Conservation (phyloP, 2,113 vertebrate species). For the Anarrhichthys ocellatus region DNA sequence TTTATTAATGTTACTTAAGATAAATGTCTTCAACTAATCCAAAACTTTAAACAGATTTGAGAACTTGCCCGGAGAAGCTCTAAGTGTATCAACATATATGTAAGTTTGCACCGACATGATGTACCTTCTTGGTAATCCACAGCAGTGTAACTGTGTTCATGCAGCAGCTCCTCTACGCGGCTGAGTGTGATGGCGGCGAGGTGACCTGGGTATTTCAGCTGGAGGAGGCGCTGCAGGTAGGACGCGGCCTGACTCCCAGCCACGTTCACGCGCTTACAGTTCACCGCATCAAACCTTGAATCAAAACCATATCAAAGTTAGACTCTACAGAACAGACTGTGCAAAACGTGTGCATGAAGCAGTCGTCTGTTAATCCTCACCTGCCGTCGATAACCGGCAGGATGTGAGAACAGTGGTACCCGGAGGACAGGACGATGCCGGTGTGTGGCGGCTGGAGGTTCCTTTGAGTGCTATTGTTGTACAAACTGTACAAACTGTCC, state of each 20-base stretch:
- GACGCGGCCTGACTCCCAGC: conserved; percentile 92
- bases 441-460: conserved; percentile 76
- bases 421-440: conserved; percentile 92
- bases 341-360: neutral
- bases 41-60: neutral
- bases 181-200: conserved; percentile 92
- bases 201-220: conserved; percentile 96
- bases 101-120: neutral
- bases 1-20: neutral
- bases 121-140: conserved; percentile 92
- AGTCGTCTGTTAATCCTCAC: conserved; percentile 74
- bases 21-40: neutral
- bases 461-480: conserved; percentile 82
- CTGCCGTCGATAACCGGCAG: conserved; percentile 94
- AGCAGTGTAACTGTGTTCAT: conserved; percentile 93
- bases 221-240: conserved; percentile 95
- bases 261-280: conserved; percentile 95
- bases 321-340: neutral
- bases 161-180: conserved; percentile 96
- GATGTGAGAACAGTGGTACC: conserved; percentile 95
- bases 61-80: neutral
- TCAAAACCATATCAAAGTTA: neutral
- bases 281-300: conserved; percentile 90
- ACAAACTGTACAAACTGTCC: conserved; percentile 94
- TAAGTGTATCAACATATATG: neutral